phyloP scores from a whole-genome alignment of 2,113 vertebrate genomes.

The Silurus meridionalis region DNA sequence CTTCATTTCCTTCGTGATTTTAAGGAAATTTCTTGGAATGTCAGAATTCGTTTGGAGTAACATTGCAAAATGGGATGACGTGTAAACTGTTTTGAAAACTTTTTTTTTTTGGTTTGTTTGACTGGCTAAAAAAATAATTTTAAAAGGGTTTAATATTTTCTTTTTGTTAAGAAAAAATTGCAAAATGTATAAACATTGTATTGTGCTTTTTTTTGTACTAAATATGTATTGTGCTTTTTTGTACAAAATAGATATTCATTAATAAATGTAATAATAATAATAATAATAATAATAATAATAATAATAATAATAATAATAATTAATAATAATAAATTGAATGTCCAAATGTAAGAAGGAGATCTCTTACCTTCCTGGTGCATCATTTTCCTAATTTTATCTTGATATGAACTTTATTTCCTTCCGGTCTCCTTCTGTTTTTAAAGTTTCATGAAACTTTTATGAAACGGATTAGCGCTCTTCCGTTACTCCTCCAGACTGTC shows the following conservation, averaged over 20 bases:
- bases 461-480: not conserved
- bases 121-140: not conserved
- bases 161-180: not conserved
- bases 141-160: not conserved
- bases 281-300: slow-evolving; percentile 26
- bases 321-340: slow-evolving; percentile 4
- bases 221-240: not conserved
- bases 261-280: not conserved
- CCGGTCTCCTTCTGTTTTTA: not conserved
- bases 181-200: not conserved
- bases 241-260: not conserved
- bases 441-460: slow-evolving; percentile 4
- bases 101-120: not conserved
- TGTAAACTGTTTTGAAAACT: not conserved
- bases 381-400: not conserved
- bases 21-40: not conserved
- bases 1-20: not conserved
- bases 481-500: slow-evolving; percentile 23
- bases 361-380: slow-evolving; percentile 17
- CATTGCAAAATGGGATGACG: not conserved
- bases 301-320: slow-evolving; percentile 17
- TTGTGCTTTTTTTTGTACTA: not conserved
- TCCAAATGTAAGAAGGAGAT: not conserved
- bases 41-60: not conserved
- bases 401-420: slow-evolving; percentile 5